A percentile compares a stretch with the other conserved stretches of the same genome.
phyloP scores from a whole-genome alignment of 2,797 vertebrate genomes.

The Tadarida brasiliensis region DNA sequence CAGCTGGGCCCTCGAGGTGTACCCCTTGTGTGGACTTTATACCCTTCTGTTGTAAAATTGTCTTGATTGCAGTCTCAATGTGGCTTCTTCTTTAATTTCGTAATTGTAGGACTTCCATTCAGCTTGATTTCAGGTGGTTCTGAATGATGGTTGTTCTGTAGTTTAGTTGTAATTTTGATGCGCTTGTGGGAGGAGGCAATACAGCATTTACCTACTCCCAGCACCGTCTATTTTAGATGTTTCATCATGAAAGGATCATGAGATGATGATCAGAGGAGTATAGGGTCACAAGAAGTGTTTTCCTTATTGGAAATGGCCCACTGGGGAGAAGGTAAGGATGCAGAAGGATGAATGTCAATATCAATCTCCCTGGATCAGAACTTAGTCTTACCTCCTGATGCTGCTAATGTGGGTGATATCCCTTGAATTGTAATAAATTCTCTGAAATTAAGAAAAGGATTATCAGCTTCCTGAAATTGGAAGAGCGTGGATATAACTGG shows the following conservation, averaged over 20 bases:
- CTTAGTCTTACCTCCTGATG: neutral
- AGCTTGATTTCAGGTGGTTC: no score
- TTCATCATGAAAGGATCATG: neutral
- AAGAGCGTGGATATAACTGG: neutral
- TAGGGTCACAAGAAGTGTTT: neutral
- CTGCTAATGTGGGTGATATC: neutral
- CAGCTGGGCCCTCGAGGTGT: no score
- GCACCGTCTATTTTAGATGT: neutral
- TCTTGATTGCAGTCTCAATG: no score
- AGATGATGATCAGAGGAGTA: neutral
- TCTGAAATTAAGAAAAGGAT: conserved; percentile 2
- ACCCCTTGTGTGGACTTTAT: no score
- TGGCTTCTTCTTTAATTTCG: no score
- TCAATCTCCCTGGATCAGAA: neutral
- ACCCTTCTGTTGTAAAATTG: no score
- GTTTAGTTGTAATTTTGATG: no score
- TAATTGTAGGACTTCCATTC: no score
- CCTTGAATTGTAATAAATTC: neutral
- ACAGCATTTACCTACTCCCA: no score
- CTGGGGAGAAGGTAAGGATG: neutral
- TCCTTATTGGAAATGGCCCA: neutral
- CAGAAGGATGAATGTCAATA: neutral
- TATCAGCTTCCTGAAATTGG: neutral
- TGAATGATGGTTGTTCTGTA: no score
- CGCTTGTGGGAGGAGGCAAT: no score